Conservation (phyloP, 2,113 vertebrate genomes). For the Mystacornis crossleyi region DNA sequence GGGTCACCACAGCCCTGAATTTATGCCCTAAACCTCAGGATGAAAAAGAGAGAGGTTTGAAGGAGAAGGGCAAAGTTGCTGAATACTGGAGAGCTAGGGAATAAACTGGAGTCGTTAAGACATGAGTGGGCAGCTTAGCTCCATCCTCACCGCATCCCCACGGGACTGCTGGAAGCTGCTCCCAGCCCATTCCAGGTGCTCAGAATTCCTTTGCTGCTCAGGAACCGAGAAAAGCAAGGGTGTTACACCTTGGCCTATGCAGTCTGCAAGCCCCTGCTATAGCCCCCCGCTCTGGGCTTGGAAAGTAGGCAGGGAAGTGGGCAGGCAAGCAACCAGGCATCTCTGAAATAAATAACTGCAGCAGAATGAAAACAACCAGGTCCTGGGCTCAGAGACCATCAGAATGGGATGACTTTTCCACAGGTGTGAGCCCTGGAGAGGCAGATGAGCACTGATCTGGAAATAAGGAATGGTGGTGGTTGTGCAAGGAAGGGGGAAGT, state of each 20-base stretch:
- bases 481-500: not conserved
- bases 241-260: not conserved
- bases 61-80: not conserved
- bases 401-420: not conserved
- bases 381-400: not conserved
- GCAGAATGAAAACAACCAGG: not conserved
- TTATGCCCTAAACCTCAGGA: not conserved
- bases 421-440: not conserved
- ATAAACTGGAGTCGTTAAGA: not conserved
- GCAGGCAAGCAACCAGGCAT: not conserved
- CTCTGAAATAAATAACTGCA: not conserved
- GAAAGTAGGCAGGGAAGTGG: not conserved
- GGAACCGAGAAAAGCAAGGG: not conserved
- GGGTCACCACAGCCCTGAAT: not conserved
- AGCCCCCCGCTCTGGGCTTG: not conserved
- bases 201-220: not conserved
- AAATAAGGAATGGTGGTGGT: not conserved
- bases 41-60: not conserved
- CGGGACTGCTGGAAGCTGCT: not conserved
- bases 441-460: not conserved
- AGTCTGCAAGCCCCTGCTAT: not conserved
- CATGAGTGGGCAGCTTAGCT: not conserved
- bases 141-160: not conserved
- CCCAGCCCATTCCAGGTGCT: not conserved
- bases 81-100: not conserved